These are phyloP conservation scores for Xenopus petersii DNA, from an alignment of 2,797 vertebrate genomes.

Conservation along the genomic window DNA sequence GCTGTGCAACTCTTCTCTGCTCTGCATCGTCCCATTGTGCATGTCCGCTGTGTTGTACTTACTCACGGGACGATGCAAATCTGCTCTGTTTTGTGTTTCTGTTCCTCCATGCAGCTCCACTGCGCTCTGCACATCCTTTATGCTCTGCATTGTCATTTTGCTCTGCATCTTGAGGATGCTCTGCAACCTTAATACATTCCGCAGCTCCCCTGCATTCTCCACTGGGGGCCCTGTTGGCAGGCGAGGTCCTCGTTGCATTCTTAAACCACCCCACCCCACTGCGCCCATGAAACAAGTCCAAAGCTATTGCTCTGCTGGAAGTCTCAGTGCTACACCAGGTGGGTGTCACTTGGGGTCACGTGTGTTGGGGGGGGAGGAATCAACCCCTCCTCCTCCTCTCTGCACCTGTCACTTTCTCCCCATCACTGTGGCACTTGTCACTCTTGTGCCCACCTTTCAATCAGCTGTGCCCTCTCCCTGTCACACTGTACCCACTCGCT, in stretches of 20 bases:
- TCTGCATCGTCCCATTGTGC: constrained; percentile 9
- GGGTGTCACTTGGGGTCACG: constrained; percentile 36
- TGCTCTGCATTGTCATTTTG: neutral
- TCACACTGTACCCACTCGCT: no score
- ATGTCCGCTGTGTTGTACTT: neutral
- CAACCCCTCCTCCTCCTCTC: constrained; percentile 8
- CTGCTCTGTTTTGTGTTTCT: neutral
- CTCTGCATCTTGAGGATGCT: neutral
- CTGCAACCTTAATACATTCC: constrained; percentile 4
- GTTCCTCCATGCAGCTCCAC: neutral
- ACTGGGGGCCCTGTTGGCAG: constrained; percentile 8
- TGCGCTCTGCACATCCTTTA: constrained; percentile 1
- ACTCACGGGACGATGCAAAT: constrained; percentile 3
- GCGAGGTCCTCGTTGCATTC: constrained; percentile 30
- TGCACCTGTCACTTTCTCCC: no score
- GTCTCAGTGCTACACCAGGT: constrained; percentile 29
- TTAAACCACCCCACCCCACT: constrained; percentile 15
- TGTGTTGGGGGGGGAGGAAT: neutral
- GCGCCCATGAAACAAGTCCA: constrained; percentile 39
- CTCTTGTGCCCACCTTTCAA: no score
- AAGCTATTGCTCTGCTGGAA: constrained; percentile 15
- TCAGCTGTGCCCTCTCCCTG: no score
- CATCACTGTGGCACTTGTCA: no score
- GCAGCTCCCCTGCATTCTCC: constrained; percentile 10
- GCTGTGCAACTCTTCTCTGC: constrained; percentile 8